Base-by-base conservation (phyloP, 2,113 vertebrate species). In the Dipodomys merriami region DNA sequence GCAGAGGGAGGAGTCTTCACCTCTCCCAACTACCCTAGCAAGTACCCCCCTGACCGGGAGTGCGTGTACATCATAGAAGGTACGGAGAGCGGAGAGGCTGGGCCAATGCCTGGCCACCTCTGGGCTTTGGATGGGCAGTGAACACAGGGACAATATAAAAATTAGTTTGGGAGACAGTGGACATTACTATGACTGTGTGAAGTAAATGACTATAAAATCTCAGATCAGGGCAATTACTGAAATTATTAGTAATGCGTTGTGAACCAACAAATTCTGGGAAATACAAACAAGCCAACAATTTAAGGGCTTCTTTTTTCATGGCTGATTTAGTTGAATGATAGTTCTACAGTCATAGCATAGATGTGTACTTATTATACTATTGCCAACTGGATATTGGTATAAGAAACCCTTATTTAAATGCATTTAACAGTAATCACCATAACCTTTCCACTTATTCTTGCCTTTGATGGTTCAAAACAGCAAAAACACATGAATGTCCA, bases 21-120 rank as follows among this genome's bases (percentile, higher is more conserved):
- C 71, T 99, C 99, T 97, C 99, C 99, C 97, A 99, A 99, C 97
- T 99, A 99, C 91, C 99, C 99, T 93, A 99, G 98, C 99, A 99
- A 99, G 98, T 99, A 99, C 96, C 99, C 99, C 95, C 99, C 99
- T 88, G 99, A 99, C 98, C 98, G 98, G 96, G 99, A 99, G 97
- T 99, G 99, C 83, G 98, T 99, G 98, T 99, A 99, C 98, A 99
- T 99, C 97, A 99, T 99, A 98, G 99, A 99, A 99, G 99, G 99
- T 99, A 98, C 95, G 30, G 23, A 44, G 44, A 6, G 23, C 23
- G 0, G 7, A 5, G 4, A 46, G 19, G 5, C 10, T 13, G 22
- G 18, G 16, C 13, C 88, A 44, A 39, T 60, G 33, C 8, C 1
- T 6, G 1, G 76, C 13, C 69, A 35, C 84, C 91, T 69, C 20